Evolutionary conservation across 2,113 vertebrate species (phyloP), one percentile per base, ranked within the genome.

Genomic region (Sterna hirundo): DNA sequence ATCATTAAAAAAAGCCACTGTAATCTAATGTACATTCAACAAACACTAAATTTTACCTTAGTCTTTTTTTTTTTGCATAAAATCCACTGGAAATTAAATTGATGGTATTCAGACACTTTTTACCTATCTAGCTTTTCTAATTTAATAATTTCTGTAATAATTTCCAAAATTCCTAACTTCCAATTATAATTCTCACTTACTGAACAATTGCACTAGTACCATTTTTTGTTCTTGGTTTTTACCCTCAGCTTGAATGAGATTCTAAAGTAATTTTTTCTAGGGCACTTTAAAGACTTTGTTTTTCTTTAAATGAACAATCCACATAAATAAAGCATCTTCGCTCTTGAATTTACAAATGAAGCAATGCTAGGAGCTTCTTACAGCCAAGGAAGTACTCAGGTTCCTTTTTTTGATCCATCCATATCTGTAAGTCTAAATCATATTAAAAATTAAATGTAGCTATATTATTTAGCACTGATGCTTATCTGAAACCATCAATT

Each of bases 401-500:
- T 64, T 80, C 16, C 11, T 75, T 32, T 88, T 65, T 86, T 51
- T 58, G 4, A 88, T 16, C 78, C 47, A 46, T 72, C n/a, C 11
- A 21, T 51, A 79, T 38, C 47, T 65, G 2, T 52, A 89, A 71
- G 47, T 47, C 77, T 62, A 88, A 70, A 47, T 83, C 14, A 76
- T 38, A 84, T 69, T 79, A 78, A 85, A 93, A 52, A 75, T 77
- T 70, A 91, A 93, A 84, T 7, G 1, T 21, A 62, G 74, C 10
- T 51, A 27, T 77, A 78, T 87, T 55, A 83, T 65, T 86, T 82
- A 91, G 65, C 52, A 64, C 20, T 30, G 32, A 42, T 44, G 29
- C 75, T 95, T 93, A 49, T 74, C 77, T 82, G 62, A 91, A 96
- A 65, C 7, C n/a, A 93, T 70, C 32, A 90, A 58, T 87, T 82